Base-by-base conservation (phyloP, 2,113 vertebrate genomes). In the Oophaga pumilio region DNA sequence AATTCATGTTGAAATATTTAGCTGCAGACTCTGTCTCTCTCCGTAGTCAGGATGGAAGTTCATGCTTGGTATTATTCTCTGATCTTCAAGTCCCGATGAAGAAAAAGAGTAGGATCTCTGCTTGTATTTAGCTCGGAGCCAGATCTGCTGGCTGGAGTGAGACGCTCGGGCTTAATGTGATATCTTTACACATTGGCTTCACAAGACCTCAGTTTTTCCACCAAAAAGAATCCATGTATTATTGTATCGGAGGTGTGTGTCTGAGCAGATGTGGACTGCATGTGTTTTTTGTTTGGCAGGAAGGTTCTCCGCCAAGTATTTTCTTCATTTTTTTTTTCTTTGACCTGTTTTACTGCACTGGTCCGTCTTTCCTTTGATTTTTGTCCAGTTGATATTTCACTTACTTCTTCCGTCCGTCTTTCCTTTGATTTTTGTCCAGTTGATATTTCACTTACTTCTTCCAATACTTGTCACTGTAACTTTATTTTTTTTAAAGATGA, bases 71-170 rank as follows among this genome's bases (percentile, higher is more conserved):
- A 90, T 91, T 68, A 84, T 89, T 89, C 90, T 90, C 84, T 91
- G 88, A 85, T 87, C 90, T 92, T 90, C 90, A 90, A 93, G 90
- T 89, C 89, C 79, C 82, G 85, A 74, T 76, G 78, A 84, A 89
- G 90, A 92, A 89, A 89, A 18, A 53, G 24, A 89, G 85, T 88
- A 87, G 89, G 33, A 43, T 90, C 90, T 87, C 91, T 60, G 18
- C 88, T 69, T 89, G 81, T 87, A n/a, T 90, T 90, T 92, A 94
- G 93, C 93, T 93, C 92, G 90, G 89, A 92, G 93, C 90, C 92
- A 92, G 93, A 94, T 94, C 93, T 94, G 92, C 91, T 90, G 89
- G 85, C 85, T 91, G 90, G 53, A 92, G 92, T 90, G 87, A 85
- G 89, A 94, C 89, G 6, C 57, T 52, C 43, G 57, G 59, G n/a